Evolutionary conservation across 1,140 invertebrate species (phyloP).

Genomic region (Calliopsis andreniformis): DNA sequence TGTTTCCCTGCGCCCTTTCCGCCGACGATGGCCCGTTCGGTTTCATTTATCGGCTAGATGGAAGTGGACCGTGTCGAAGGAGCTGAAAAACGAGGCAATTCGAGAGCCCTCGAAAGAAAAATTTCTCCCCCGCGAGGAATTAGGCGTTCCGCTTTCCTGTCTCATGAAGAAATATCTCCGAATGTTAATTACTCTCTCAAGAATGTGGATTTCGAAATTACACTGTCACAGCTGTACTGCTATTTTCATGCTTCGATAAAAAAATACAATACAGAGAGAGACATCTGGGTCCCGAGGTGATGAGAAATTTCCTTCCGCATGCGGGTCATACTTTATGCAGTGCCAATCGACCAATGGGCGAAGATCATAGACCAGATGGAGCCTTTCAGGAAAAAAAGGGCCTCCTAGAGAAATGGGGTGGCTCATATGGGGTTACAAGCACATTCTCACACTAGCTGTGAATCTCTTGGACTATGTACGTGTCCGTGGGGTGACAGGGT

Average conservation of each 20-base stretch:
- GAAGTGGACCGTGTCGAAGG: constrained; percentile 44
- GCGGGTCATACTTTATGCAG: constrained; percentile 55
- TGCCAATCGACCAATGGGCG: constrained; percentile 39
- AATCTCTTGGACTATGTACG: constrained; percentile 14
- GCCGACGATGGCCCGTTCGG: constrained; percentile 25
- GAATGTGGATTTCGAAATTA: no score
- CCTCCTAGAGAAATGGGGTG: constrained; percentile 42
- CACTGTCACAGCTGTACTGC: no score
- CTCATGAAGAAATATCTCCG: constrained; percentile 1
- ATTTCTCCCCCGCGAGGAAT: constrained; percentile 16
- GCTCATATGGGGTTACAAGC: constrained; percentile 44
- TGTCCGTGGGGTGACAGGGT: constrained; percentile 22
- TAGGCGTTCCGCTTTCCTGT: constrained; percentile 20
- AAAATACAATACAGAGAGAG: not conserved
- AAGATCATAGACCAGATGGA: constrained; percentile 48
- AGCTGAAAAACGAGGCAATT: constrained; percentile 48
- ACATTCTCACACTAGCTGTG: constrained; percentile 36
- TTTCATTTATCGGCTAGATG: constrained; percentile 48
- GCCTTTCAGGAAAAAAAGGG: constrained; percentile 20
- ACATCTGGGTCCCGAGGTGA: constrained; percentile 12
- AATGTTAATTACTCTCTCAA: constrained; percentile 5
- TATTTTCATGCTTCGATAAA: no score
- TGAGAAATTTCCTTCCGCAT: constrained; percentile 35
- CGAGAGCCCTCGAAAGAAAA: constrained; percentile 4
- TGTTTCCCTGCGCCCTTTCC: constrained; percentile 45